These are phyloP conservation scores for Galeopsomyia nigrocyanea DNA, from an alignment of 2,888 invertebrate genomes.

Conservation along the genomic window DNA sequence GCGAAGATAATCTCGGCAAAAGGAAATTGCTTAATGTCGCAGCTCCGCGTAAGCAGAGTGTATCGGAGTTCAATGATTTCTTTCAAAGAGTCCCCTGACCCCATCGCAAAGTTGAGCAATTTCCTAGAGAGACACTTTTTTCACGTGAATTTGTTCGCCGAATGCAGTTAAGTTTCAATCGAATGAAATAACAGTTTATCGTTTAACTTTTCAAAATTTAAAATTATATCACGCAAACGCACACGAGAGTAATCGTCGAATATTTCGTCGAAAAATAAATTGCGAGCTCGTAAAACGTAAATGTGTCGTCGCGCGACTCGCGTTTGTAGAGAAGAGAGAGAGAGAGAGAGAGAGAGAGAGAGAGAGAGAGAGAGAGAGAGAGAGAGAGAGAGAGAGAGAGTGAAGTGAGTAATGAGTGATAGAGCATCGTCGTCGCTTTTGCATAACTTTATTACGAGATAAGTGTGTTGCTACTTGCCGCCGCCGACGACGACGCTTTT, in stretches of 20 bases:
- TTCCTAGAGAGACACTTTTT: not conserved
- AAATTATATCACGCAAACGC: too few species aligned
- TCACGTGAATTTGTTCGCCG: not conserved
- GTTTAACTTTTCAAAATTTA: too few species aligned
- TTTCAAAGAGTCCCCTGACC: constrained; percentile 19
- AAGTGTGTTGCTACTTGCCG: constrained; percentile 16
- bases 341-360: too few species aligned
- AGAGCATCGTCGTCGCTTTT: constrained; percentile 25
- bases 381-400: not conserved
- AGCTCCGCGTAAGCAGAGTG: constrained; percentile 10
- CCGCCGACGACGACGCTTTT: too few species aligned
- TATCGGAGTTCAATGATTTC: constrained; percentile 34
- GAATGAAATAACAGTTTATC: too few species aligned
- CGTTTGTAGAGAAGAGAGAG: too few species aligned
- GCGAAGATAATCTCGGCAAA: constrained; percentile 13
- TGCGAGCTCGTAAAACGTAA: too few species aligned
- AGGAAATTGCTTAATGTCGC: constrained; percentile 37
- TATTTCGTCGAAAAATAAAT: too few species aligned
- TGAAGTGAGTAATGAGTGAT: constrained; percentile 19
- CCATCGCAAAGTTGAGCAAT: constrained; percentile 16
- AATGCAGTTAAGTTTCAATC: not conserved
- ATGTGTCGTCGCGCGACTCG: too few species aligned
- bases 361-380: too few species aligned
- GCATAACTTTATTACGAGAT: constrained; percentile 44
- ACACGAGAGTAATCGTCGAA: too few species aligned